phyloP scores from a whole-genome alignment of 1,140 invertebrate genomes.

The Aphaenogaster rudis region DNA sequence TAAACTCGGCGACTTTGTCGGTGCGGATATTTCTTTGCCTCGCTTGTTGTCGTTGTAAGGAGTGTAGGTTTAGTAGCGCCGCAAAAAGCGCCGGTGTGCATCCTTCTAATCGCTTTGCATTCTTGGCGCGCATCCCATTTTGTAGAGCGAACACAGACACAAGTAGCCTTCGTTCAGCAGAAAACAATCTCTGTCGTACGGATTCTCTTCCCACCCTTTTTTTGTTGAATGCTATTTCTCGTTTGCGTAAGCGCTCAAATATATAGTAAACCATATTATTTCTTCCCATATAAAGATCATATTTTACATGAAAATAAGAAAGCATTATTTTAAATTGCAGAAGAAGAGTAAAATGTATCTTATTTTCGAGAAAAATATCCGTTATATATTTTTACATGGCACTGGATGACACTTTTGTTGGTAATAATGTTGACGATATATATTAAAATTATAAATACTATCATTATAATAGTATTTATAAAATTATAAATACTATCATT shows the following conservation, averaged over 20 bases:
- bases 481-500: neutral
- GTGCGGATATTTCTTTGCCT: slow-evolving; percentile 48
- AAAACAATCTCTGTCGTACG: slow-evolving; percentile 27
- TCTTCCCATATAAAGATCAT: neutral
- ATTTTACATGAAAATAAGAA: neutral
- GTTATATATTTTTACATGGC: neutral
- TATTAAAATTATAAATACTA: neutral
- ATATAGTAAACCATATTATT: neutral
- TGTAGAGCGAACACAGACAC: neutral
- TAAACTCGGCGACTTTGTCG: slow-evolving; percentile 63
- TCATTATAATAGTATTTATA: too few species aligned
- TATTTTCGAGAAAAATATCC: neutral
- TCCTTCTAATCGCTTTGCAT: slow-evolving; percentile 64
- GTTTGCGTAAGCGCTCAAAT: neutral
- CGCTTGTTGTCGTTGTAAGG: slow-evolving; percentile 60
- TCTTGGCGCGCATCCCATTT: slow-evolving; percentile 50
- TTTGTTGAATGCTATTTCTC: neutral
- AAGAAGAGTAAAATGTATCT: neutral
- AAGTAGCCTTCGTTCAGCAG: neutral
- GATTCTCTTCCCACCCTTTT: slow-evolving; percentile 24
- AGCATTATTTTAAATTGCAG: neutral
- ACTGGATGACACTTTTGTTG: neutral
- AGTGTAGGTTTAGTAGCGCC: slow-evolving; percentile 60
- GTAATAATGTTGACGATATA: neutral
- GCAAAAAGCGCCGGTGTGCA: slow-evolving; percentile 55